Evolutionary conservation across 2,888 invertebrate species (phyloP).

Genomic region (Caenorhabditis auriculariae): DNA sequence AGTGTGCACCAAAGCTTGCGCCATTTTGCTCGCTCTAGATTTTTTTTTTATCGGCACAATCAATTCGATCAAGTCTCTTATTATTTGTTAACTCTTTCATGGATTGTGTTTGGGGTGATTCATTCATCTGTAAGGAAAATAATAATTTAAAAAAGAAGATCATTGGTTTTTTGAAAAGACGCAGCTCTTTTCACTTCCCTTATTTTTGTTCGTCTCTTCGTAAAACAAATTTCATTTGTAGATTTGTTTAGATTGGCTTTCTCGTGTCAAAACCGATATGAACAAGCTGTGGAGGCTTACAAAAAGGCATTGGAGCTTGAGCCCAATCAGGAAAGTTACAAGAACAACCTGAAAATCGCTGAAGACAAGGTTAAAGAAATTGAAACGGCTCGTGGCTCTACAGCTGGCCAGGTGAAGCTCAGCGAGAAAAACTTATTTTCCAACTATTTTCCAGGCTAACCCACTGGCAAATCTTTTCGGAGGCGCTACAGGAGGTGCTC

Average conservation of each 20-base stretch:
- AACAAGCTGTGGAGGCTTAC: conserved; percentile 83
- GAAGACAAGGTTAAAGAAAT: conserved; percentile 72
- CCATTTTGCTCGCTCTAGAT: too few relatives aligned
- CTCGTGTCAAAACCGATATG: conserved; percentile 79
- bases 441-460: conserved; percentile 2
- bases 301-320: conserved; percentile 85
- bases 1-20: too few relatives aligned
- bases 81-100: too few relatives aligned
- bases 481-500: conserved; percentile 25
- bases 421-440: neutral
- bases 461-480: conserved; percentile 42
- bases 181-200: neutral
- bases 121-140: too few relatives aligned
- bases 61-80: too few relatives aligned
- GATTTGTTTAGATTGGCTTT: conserved; percentile 73
- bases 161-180: too few relatives aligned
- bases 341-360: conserved; percentile 76
- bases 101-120: too few relatives aligned
- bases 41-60: too few relatives aligned
- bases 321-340: conserved; percentile 86
- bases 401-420: neutral
- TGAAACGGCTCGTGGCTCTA: conserved; percentile 29
- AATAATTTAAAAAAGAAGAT: too few relatives aligned
- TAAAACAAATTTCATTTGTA: neutral
- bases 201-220: neutral